Base-by-base conservation (phyloP, 1,140 invertebrate genomes). In the Scaptomyza graminum region DNA sequence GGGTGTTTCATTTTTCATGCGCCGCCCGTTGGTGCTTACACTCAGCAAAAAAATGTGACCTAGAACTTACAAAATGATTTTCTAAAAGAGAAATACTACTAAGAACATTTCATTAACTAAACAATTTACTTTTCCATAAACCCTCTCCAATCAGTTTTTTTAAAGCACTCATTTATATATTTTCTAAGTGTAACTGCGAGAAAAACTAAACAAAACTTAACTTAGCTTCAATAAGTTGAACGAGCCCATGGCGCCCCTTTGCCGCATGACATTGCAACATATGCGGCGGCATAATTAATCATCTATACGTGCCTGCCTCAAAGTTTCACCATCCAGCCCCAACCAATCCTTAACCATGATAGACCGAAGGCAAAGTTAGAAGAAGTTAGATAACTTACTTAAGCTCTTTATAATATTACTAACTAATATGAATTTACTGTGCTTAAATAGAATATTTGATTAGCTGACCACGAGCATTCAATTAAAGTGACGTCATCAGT, bases 231-330 rank as follows among this genome's bases (percentile, higher is more conserved):
- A 76, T 87, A 84, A 74, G 62, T 81, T 76, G 59, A 51, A 60
- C 52, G 46, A 47, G 55, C 55, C 60, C 60, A 22, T 18, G 66
- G 50, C 28, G 43, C 43, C 41, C 28, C 49, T 22, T 39, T 66
- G 51, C 66, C 74, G 64, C 73, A 87, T 85, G 81, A 85, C 78
- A 81, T 79, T 76, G 74, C 70, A 87, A 79, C 81, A 85, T 81
- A 85, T 85, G 81, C 74, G 66, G 28, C 55, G 71, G 81, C 59
- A 81, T 87, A 85, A 87, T 85, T 85, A 85, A 85, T 85, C 82
- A 85, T 85, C 51, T 52, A 74, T 77, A 85, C 82, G 81, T 85
- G 81, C 74, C 63, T 54, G 47, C 55, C 57, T 59, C 60, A 82
- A 74, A 81, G 59, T 82, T 81, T 64, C 56, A 39, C 31, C 3